phyloP scores from a whole-genome alignment of 1,140 invertebrate species.

The Bradysia coprophila region DNA sequence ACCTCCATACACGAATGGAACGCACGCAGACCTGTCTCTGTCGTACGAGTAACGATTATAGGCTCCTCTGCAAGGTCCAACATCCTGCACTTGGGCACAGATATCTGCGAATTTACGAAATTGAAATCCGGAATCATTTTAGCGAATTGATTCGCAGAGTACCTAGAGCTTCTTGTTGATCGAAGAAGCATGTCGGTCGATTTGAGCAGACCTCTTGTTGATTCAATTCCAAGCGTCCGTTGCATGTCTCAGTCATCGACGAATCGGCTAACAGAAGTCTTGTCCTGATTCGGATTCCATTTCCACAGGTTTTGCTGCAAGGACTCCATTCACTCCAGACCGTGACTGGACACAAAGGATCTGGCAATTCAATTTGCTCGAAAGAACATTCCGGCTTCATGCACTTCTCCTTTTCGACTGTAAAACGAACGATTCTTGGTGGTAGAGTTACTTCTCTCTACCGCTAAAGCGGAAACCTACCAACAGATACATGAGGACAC shows the following conservation, averaged over 20 bases:
- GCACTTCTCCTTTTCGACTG: slow-evolving; percentile 57
- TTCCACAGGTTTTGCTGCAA: slow-evolving; percentile 45
- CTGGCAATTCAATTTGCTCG: slow-evolving; percentile 29
- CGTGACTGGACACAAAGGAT: slow-evolving; percentile 43
- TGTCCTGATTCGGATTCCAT: slow-evolving; percentile 47
- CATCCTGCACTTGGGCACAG: slow-evolving; percentile 50
- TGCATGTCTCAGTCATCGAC: slow-evolving; percentile 34
- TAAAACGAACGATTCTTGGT: slow-evolving; percentile 3
- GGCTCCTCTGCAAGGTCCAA: slow-evolving; percentile 64
- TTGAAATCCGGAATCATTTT: not conserved
- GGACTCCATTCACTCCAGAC: slow-evolving; percentile 55
- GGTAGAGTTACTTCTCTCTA: not conserved
- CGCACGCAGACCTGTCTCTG: slow-evolving; percentile 45
- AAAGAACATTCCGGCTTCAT: slow-evolving; percentile 39
- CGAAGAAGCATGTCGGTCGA: slow-evolving; percentile 43
- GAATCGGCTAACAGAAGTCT: slow-evolving; percentile 43
- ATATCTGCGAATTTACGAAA: slow-evolving; percentile 33
- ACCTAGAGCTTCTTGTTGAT: slow-evolving; percentile 56
- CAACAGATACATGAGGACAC: slow-evolving; percentile 43
- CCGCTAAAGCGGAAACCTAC: slow-evolving; percentile 8
- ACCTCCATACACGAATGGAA: slow-evolving; percentile 71
- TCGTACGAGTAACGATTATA: slow-evolving; percentile 75
- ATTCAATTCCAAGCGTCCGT: slow-evolving; percentile 34
- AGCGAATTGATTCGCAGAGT: slow-evolving; percentile 3
- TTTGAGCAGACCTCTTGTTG: slow-evolving; percentile 45